A percentile compares a stretch with the other conserved stretches of the same genome.
Evolutionary conservation across 1,140 invertebrate species (phyloP).

Genomic region (Sycophaga agraensis): DNA sequence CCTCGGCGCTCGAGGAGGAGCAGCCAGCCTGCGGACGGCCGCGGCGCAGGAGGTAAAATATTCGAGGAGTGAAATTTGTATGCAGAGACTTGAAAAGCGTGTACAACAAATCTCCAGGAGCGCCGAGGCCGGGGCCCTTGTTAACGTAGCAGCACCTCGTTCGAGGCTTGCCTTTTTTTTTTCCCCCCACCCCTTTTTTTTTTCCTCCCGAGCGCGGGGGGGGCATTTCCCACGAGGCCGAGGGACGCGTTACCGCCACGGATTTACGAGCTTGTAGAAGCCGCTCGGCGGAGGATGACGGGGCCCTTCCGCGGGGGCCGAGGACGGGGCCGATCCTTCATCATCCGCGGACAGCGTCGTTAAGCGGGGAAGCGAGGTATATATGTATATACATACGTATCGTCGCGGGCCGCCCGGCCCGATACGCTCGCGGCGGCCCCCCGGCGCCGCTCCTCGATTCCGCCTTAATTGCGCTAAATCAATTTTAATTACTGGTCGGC

Average conservation of each 20-base stretch:
- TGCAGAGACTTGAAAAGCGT: background rate
- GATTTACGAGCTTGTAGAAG: slow-evolving; percentile 13
- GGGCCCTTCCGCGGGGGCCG: background rate
- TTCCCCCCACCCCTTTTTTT: background rate
- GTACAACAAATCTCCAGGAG: background rate
- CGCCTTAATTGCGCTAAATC: slow-evolving; percentile 23
- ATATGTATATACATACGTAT: no score
- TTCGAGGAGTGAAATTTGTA: background rate
- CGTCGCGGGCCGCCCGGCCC: background rate
- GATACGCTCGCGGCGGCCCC: background rate
- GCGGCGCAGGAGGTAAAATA: no score
- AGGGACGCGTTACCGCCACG: background rate
- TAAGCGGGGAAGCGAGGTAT: background rate
- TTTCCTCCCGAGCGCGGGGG: background rate
- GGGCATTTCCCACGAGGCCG: background rate
- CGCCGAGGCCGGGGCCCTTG: background rate
- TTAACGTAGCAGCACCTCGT: background rate
- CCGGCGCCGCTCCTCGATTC: background rate
- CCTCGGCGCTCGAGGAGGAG: no score
- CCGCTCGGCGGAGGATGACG: background rate
- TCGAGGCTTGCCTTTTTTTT: slow-evolving; percentile 3
- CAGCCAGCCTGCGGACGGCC: no score
- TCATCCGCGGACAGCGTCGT: background rate
- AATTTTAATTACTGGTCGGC: slow-evolving; percentile 27
- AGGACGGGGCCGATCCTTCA: background rate